These are phyloP conservation scores for Podiceps cristatus DNA, from an alignment of 2,113 vertebrate species.

Conservation along the genomic window DNA sequence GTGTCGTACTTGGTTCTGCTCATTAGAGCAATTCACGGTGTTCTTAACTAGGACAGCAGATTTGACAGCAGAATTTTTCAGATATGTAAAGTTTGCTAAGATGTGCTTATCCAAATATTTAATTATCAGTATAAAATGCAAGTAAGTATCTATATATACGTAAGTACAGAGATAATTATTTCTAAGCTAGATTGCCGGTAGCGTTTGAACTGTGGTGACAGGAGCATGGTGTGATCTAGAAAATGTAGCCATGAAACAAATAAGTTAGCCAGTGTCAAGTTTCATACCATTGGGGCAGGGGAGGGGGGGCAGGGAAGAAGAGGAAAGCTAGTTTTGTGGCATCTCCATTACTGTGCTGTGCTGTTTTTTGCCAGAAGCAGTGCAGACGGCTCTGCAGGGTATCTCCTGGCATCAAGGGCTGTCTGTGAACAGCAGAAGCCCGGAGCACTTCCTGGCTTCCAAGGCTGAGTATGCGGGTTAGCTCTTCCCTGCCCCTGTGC, in stretches of 20 bases:
- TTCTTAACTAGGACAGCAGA: not conserved
- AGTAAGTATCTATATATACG: not conserved
- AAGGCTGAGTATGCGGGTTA: fast-evolving
- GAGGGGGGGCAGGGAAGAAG: not conserved
- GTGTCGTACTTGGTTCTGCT: not conserved
- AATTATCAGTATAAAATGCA: not conserved
- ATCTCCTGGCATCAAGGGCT: not conserved
- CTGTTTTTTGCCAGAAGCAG: not conserved
- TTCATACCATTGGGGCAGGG: not conserved
- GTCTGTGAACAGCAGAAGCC: not conserved
- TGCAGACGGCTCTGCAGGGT: not conserved
- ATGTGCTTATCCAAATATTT: not conserved
- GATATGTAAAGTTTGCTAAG: not conserved
- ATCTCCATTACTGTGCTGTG: not conserved
- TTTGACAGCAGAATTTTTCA: not conserved
- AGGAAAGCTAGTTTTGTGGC: not conserved
- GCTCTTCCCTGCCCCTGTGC: not conserved
- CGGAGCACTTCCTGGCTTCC: not conserved
- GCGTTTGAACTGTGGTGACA: not conserved
- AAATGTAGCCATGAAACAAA: not conserved
- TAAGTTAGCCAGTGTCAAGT: not conserved
- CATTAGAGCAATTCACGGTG: not conserved
- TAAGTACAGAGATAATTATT: not conserved
- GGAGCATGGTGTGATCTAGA: not conserved
- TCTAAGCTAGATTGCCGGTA: not conserved